Evolutionary conservation across 2,113 vertebrate species (phyloP).

Genomic region (Microcebus tavaratra): DNA sequence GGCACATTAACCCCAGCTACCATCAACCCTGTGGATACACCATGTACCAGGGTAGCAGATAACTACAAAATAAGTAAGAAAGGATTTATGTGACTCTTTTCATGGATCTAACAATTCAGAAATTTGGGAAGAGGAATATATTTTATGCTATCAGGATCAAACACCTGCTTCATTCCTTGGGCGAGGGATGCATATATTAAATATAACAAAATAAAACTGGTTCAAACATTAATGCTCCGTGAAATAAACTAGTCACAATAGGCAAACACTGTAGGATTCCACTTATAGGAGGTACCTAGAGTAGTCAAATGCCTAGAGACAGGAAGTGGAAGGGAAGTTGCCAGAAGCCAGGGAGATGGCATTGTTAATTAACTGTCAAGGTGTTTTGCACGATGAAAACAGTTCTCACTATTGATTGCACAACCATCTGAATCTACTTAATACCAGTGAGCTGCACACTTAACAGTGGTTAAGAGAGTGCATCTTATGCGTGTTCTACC

Average conservation of each 20-base stretch:
- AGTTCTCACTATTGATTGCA: background rate
- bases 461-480: fast-evolving
- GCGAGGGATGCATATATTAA: background rate
- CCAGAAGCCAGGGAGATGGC: no score
- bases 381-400: background rate
- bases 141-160: background rate
- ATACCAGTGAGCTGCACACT: fast-evolving
- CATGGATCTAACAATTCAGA: no score
- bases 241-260: background rate
- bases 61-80: background rate
- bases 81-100: background rate
- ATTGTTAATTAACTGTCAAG: fast-evolving
- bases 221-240: background rate
- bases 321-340: no score
- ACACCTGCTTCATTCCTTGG: background rate
- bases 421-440: fast-evolving
- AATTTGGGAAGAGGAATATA: background rate
- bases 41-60: fast-evolving
- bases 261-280: fast-evolving
- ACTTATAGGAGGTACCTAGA: background rate
- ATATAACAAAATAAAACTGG: background rate
- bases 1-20: background rate
- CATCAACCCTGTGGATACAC: fast-evolving
- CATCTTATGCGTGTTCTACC: background rate
- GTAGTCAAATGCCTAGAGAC: background rate